Evolutionary conservation across 2,113 vertebrate genomes (phyloP).

Genomic region (Nibea albiflora): DNA sequence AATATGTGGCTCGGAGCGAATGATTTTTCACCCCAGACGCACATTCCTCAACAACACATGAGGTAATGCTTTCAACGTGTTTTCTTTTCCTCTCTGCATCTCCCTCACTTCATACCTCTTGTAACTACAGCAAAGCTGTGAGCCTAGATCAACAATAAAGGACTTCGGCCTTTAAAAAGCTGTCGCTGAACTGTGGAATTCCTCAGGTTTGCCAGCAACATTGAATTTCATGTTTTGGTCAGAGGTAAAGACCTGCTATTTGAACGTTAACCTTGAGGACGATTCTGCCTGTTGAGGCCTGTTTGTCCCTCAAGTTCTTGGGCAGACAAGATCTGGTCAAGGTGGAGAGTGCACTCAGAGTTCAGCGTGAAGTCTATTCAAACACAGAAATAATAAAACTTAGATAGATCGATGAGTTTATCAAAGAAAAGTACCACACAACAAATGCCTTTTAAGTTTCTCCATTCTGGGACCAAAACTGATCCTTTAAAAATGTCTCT

Average conservation of each 20-base stretch:
- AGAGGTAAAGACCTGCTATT: conserved; percentile 41
- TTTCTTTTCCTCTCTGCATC: conserved; percentile 17
- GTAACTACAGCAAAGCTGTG: background rate
- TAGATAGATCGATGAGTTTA: too few relatives aligned
- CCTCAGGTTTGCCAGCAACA: conserved; percentile 56
- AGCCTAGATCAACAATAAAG: conserved; percentile 12
- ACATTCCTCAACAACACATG: conserved; percentile 74
- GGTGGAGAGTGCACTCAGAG: background rate
- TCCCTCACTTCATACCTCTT: conserved; percentile 6
- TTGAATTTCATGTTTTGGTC: conserved; percentile 48
- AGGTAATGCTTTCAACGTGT: conserved; percentile 70
- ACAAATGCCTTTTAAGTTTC: too few relatives aligned
- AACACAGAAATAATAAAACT: too few relatives aligned
- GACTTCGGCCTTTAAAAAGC: background rate
- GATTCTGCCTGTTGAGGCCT: conserved; percentile 50
- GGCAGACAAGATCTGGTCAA: conserved; percentile 35
- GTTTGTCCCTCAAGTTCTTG: conserved; percentile 36
- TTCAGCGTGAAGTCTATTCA: background rate
- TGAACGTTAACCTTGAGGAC: conserved; percentile 50
- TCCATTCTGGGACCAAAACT: background rate
- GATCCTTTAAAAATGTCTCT: background rate
- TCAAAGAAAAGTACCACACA: too few relatives aligned
- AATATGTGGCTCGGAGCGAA: conserved; percentile 48
- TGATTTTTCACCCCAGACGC: conserved; percentile 56
- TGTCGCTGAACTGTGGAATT: conserved; percentile 49